Evolutionary conservation across 1,140 invertebrate genomes (phyloP).

Genomic region (Leptinotarsa defecta): DNA sequence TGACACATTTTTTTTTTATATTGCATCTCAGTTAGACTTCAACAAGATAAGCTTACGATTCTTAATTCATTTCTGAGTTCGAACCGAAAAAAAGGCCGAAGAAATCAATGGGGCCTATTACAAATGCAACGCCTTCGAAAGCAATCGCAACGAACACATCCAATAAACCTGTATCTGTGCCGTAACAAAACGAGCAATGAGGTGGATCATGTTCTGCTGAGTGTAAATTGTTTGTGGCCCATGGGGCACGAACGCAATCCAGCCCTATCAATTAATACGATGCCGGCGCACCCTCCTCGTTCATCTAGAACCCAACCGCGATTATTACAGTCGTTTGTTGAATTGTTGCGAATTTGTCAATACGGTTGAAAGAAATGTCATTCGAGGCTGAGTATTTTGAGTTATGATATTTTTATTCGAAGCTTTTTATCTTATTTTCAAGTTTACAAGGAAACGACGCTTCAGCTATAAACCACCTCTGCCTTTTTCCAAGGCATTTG

Average conservation of each 20-base stretch:
- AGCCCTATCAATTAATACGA: conserved; percentile 26
- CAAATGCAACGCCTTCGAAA: not conserved
- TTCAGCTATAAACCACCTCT: too few species aligned
- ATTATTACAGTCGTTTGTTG: conserved; percentile 5
- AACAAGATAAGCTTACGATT: too few species aligned
- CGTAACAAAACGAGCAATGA: conserved; percentile 25
- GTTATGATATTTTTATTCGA: too few species aligned
- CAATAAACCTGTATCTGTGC: conserved; percentile 24
- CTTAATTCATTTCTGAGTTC: too few species aligned
- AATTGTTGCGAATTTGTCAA: conserved; percentile 6
- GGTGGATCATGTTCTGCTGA: conserved; percentile 20
- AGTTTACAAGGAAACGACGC: too few species aligned
- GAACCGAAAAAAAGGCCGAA: not conserved
- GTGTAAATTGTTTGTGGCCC: conserved; percentile 26
- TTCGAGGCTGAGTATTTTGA: too few species aligned
- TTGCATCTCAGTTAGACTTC: too few species aligned
- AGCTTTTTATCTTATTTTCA: too few species aligned
- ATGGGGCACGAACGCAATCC: conserved; percentile 21
- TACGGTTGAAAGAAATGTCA: not conserved
- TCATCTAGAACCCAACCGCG: conserved; percentile 19
- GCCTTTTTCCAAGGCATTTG: too few species aligned
- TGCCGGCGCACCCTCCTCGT: not conserved
- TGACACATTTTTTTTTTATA: too few species aligned
- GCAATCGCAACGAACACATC: conserved; percentile 2
- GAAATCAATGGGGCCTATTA: not conserved